Conservation (phyloP, 2,888 invertebrate genomes). For the Arctia plantaginis region DNA sequence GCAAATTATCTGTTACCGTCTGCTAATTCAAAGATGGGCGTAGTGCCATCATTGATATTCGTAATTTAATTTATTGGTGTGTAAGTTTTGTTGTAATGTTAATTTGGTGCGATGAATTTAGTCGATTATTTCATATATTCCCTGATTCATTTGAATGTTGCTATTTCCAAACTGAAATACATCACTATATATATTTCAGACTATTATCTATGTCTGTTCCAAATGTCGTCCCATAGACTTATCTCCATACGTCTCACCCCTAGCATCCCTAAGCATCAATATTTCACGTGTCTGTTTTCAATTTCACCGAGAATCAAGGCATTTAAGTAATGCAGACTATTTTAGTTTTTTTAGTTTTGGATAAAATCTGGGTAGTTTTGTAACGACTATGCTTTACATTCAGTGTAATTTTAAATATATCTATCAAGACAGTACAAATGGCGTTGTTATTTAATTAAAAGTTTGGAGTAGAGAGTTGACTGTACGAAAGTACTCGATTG, state of each 20-base stretch:
- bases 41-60: slow-evolving; percentile 26
- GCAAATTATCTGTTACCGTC: neutral
- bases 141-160: neutral
- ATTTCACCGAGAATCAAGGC: neutral
- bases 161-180: neutral
- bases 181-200: too few relatives aligned
- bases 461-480: neutral
- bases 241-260: too few relatives aligned
- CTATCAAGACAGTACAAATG: slow-evolving; percentile 57
- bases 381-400: neutral
- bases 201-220: too few relatives aligned
- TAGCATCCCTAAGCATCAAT: too few relatives aligned
- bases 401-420: slow-evolving; percentile 45
- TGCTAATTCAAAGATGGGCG: slow-evolving; percentile 28
- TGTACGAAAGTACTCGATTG: too few relatives aligned
- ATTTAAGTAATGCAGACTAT: neutral
- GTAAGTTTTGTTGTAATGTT: neutral
- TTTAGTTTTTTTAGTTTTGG: neutral
- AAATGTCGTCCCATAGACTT: too few relatives aligned
- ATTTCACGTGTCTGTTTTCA: too few relatives aligned
- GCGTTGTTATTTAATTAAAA: too few relatives aligned
- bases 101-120: neutral
- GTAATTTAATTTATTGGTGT: slow-evolving; percentile 11
- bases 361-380: neutral
- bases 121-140: neutral